Conservation (phyloP, 2,888 invertebrate species). For the Eupithecia inturbata region DNA sequence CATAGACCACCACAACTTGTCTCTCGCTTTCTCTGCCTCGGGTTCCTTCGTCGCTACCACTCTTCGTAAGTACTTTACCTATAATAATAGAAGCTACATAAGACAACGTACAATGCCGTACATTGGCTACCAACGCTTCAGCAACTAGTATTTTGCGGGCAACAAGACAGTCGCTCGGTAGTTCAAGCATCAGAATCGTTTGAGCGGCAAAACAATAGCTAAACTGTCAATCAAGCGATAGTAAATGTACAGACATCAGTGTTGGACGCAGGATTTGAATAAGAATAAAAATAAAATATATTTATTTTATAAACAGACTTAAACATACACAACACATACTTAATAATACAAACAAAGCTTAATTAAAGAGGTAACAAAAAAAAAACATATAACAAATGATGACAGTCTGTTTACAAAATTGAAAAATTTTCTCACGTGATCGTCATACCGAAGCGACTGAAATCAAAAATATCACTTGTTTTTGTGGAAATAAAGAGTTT, state of each 20-base stretch:
- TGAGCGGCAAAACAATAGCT: neutral
- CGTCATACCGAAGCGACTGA: too few relatives aligned
- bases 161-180: neutral
- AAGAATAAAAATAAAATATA: too few relatives aligned
- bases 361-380: too few relatives aligned
- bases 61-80: slow-evolving; percentile 60
- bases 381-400: too few relatives aligned
- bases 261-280: neutral
- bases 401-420: too few relatives aligned
- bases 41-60: slow-evolving; percentile 74
- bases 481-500: too few relatives aligned
- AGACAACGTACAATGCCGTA: neutral
- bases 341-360: too few relatives aligned
- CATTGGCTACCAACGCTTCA: neutral
- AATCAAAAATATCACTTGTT: too few relatives aligned
- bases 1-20: slow-evolving; percentile 79
- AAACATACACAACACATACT: too few relatives aligned
- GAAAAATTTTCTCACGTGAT: too few relatives aligned
- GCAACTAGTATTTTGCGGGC: neutral
- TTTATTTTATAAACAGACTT: too few relatives aligned
- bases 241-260: neutral
- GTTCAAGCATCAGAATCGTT: neutral
- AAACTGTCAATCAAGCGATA: neutral
- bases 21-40: slow-evolving; percentile 76
- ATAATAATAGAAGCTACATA: too few relatives aligned